Percentiles rank a stretch among this genome's conserved stretches.
Conservation (phyloP, 2,113 vertebrate species). For the Sebastes schlegelii region DNA sequence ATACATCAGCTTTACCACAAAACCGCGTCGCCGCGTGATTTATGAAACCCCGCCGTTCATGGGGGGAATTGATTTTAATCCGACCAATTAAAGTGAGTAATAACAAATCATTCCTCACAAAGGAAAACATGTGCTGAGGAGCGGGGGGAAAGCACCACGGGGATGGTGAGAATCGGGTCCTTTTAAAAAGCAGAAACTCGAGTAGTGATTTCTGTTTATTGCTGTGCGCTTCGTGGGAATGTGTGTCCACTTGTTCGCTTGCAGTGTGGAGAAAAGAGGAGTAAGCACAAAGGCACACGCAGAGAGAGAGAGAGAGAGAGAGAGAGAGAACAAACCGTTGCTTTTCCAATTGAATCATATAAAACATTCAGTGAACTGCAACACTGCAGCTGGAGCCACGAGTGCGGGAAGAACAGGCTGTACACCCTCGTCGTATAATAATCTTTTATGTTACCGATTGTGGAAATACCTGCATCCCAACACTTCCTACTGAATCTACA, state of each 20-base stretch:
- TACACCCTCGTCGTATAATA: background rate
- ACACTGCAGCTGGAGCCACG: constrained; percentile 26
- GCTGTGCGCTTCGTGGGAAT: constrained; percentile 24
- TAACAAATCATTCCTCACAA: constrained; percentile 79
- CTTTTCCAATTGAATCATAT: constrained; percentile 50
- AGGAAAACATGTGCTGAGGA: constrained; percentile 71
- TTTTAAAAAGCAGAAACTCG: constrained; percentile 30
- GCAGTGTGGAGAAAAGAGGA: background rate
- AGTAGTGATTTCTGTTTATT: constrained; percentile 38
- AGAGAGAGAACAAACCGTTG: constrained; percentile 29
- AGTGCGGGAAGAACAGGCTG: constrained; percentile 19
- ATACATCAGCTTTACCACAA: constrained; percentile 76
- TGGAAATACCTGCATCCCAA: constrained; percentile 18
- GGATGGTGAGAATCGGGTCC: constrained; percentile 6
- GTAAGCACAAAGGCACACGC: background rate
- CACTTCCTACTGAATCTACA: constrained; percentile 10
- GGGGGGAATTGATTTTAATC: constrained; percentile 82
- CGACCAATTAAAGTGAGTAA: constrained; percentile 82
- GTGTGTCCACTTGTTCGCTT: constrained; percentile 7
- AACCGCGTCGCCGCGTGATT: constrained; percentile 78
- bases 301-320: background rate
- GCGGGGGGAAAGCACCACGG: constrained; percentile 31
- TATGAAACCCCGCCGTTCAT: constrained; percentile 72
- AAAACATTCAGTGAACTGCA: constrained; percentile 56
- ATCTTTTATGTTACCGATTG: constrained; percentile 33